Conservation (phyloP, 2,888 invertebrate genomes). For the Taphrorychus bicolor region DNA sequence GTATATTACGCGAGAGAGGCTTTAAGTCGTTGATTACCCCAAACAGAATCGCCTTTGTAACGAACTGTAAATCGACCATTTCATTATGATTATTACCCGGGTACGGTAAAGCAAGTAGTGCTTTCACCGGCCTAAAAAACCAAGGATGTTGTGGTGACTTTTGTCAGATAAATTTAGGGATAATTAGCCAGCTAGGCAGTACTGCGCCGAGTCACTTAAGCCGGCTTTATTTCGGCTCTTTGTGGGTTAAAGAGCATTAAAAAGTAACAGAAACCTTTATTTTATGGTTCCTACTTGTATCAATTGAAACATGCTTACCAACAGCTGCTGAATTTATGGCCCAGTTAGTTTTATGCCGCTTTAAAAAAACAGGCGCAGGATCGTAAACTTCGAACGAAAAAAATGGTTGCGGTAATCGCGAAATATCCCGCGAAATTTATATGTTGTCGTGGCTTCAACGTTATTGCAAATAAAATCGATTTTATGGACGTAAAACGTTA, state of each 20-base stretch:
- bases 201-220: not conserved
- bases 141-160: not conserved
- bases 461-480: conserved; percentile 19
- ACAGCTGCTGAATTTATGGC: conserved; percentile 8
- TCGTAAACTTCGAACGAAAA: conserved; percentile 3
- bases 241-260: conserved; percentile 14
- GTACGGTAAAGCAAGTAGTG: not conserved
- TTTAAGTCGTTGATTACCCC: conserved; percentile 4
- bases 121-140: conserved; percentile 9
- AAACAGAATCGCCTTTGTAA: conserved; percentile 4
- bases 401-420: conserved; percentile 16
- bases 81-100: conserved; percentile 1
- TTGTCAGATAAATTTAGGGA: not conserved
- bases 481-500: no score
- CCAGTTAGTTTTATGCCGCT: conserved; percentile 1
- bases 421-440: conserved; percentile 30
- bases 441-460: conserved; percentile 19
- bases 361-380: conserved; percentile 9
- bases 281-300: conserved; percentile 6
- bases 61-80: conserved; percentile 3
- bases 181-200: not conserved
- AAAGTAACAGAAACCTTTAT: conserved; percentile 17
- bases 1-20: not conserved
- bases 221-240: not conserved
- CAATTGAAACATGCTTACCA: conserved; percentile 1